A percentile compares a stretch with the other conserved stretches of the same genome.
Evolutionary conservation across 2,888 invertebrate genomes (phyloP).

Genomic region (Uropetala carovei): DNA sequence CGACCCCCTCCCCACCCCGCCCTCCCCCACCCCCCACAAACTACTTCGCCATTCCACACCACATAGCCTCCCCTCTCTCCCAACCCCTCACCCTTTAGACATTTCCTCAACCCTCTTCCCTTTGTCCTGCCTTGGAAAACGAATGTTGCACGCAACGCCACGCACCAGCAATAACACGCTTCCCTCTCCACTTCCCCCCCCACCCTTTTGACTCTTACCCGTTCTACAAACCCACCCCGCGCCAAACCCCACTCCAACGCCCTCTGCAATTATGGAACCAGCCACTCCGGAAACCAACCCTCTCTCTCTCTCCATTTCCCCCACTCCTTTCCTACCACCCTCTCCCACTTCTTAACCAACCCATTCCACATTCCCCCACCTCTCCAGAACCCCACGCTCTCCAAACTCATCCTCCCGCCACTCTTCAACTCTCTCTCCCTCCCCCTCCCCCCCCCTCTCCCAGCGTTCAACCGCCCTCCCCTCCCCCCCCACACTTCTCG

Average conservation of each 20-base stretch:
- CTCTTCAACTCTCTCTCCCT: no score
- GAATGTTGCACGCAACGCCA: conserved; percentile 55
- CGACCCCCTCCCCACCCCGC: no score
- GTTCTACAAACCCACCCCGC: neutral
- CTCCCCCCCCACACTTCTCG: no score
- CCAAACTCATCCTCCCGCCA: neutral
- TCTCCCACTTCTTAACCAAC: neutral
- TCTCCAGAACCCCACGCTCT: neutral
- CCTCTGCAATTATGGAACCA: conserved; percentile 50
- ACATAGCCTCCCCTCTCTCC: neutral
- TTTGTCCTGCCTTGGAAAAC: conserved; percentile 19
- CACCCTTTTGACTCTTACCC: neutral
- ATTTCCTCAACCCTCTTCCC: neutral
- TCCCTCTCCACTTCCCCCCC: neutral
- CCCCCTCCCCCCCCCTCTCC: neutral
- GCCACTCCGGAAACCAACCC: conserved; percentile 13
- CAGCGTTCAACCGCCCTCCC: neutral
- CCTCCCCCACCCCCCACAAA: no score
- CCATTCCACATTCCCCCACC: neutral
- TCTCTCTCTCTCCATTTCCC: neutral
- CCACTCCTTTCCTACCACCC: neutral
- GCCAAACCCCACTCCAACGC: neutral
- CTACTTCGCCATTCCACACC: neutral
- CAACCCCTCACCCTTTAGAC: neutral
- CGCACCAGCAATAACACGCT: conserved; percentile 54